These are phyloP conservation scores for Centruroides sculpturatus DNA, from an alignment of 1,140 invertebrate species.

Conservation along the genomic window DNA sequence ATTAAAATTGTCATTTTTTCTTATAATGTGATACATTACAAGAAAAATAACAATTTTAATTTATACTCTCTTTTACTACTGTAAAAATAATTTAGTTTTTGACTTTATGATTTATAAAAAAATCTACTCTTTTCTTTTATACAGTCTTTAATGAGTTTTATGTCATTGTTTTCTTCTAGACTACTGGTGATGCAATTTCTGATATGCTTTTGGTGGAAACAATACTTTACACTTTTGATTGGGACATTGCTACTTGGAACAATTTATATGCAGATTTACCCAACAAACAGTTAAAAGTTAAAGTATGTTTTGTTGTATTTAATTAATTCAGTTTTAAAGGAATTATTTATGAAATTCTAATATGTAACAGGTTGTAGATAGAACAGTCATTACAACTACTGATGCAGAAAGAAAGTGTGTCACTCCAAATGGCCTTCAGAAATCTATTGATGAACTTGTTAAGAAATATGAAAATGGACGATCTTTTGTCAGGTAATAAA, in stretches of 20 bases:
- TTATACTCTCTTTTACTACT: too few species aligned
- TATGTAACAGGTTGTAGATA: constrained; percentile 38
- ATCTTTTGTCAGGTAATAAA: constrained; percentile 61
- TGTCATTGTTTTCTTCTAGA: constrained; percentile 33
- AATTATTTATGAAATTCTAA: background rate
- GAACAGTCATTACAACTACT: constrained; percentile 63
- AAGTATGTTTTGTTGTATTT: constrained; percentile 36
- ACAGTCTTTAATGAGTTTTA: too few species aligned
- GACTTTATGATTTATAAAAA: too few species aligned
- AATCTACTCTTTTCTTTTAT: too few species aligned
- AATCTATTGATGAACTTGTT: constrained; percentile 57
- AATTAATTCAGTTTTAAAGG: background rate
- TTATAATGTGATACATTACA: too few species aligned
- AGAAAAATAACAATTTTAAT: too few species aligned
- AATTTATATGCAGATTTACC: constrained; percentile 69
- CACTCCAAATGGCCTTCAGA: constrained; percentile 65
- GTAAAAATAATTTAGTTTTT: too few species aligned
- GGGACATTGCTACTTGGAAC: constrained; percentile 65
- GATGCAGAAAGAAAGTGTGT: constrained; percentile 70
- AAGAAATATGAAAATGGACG: constrained; percentile 51
- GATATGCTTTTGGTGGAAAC: constrained; percentile 89
- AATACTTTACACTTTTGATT: constrained; percentile 63
- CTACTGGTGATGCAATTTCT: constrained; percentile 92
- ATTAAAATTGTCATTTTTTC: too few species aligned
- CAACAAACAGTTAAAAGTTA: constrained; percentile 74